Conservation (phyloP, 35 echinoderm and acorn worm genomes). For the Ptychodera flava region DNA sequence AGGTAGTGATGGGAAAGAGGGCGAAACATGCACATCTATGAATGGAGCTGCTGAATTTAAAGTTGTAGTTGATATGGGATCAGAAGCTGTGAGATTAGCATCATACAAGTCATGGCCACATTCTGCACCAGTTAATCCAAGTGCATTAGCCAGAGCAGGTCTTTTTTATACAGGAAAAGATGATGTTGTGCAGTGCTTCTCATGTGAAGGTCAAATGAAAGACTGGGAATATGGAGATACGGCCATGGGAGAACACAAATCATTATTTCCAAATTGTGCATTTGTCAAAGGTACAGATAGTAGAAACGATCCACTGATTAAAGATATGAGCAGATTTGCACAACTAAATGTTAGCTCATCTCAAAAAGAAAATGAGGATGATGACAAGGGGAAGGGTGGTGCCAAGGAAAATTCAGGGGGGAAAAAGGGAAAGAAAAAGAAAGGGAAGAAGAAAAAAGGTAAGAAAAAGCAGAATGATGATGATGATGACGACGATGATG, state of each 20-base stretch:
- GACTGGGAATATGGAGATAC: constrained; percentile 82
- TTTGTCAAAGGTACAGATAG: constrained; percentile 53
- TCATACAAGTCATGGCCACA: constrained; percentile 58
- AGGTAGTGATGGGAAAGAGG: not conserved
- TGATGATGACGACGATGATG: constrained; percentile 14
- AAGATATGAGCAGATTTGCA: not conserved
- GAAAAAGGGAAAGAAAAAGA: not conserved
- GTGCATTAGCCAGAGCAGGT: constrained; percentile 68
- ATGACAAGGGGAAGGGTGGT: too few species aligned
- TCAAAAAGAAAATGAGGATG: not conserved
- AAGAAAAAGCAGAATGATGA: not conserved
- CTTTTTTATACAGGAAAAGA: constrained; percentile 65
- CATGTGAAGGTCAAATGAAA: constrained; percentile 65
- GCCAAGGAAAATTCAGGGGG: constrained; percentile 17
- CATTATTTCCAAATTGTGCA: constrained; percentile 62
- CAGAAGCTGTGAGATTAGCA: constrained; percentile 28
- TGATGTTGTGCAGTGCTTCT: constrained; percentile 84
- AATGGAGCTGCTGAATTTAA: not conserved
- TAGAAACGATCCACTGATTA: constrained; percentile 46
- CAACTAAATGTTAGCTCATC: too few species aligned
- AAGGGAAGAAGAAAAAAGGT: constrained; percentile 4
- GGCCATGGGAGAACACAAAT: constrained; percentile 90
- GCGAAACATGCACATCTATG: too few species aligned
- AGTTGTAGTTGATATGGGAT: not conserved
- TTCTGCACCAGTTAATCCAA: constrained; percentile 37